Percentiles rank a stretch among this genome's conserved stretches.
Conservation (phyloP, 2,113 vertebrate species). For the Probosciger aterrimus region DNA sequence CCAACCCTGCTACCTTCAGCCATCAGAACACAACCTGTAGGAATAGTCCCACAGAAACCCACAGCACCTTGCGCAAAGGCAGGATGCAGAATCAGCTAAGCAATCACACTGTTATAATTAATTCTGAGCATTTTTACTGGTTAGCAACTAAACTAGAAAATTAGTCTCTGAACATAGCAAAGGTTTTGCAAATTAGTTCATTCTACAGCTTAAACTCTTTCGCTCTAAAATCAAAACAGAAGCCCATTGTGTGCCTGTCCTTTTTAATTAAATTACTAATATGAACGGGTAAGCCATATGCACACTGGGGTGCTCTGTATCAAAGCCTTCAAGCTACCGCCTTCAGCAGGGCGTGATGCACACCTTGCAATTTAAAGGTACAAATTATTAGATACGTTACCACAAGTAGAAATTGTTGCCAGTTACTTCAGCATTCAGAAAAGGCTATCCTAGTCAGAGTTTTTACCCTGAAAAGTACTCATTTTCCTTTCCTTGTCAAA, state of each 20-base stretch:
- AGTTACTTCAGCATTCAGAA: neutral
- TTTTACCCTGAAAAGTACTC: neutral
- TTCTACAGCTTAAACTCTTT: neutral
- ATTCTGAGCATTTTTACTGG: neutral
- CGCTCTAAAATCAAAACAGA: neutral
- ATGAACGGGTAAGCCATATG: neutral
- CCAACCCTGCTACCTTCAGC: neutral
- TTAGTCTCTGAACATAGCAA: neutral
- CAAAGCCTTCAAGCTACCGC: neutral
- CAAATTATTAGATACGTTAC: neutral
- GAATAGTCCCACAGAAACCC: neutral
- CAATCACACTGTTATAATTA: neutral
- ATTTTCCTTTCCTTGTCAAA: neutral
- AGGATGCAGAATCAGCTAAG: neutral
- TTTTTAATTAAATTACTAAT: neutral
- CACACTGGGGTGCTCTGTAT: neutral
- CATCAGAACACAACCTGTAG: neutral
- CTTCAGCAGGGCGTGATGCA: neutral
- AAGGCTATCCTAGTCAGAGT: neutral
- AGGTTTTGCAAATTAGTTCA: neutral
- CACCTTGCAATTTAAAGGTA: neutral
- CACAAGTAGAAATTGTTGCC: neutral
- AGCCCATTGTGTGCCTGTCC: neutral
- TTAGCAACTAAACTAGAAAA: neutral
- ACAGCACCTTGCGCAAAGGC: neutral